Evolutionary conservation across 35 echinoderm and acorn worm genomes (phyloP).

Genomic region (Stichopus chloronotus): DNA sequence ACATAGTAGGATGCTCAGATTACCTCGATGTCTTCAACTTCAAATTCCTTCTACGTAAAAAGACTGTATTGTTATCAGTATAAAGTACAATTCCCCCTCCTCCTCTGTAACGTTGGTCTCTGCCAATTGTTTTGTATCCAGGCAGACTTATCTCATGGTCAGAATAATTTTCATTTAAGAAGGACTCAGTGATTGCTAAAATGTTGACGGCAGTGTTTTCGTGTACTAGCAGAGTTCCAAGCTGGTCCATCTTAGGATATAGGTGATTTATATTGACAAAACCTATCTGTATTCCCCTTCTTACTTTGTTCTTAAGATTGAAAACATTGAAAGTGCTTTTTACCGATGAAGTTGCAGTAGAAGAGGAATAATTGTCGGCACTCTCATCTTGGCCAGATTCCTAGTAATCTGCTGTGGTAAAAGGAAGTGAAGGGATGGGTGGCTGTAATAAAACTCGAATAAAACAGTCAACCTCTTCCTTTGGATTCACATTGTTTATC

Average conservation of each 20-base stretch:
- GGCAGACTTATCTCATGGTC: slow-evolving; percentile 29
- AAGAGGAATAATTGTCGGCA: not conserved
- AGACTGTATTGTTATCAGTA: not conserved
- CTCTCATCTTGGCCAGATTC: not conserved
- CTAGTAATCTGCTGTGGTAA: not conserved
- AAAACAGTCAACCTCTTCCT: no score
- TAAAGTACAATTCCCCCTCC: slow-evolving; percentile 19
- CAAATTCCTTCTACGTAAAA: slow-evolving; percentile 18
- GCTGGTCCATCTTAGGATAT: slow-evolving; percentile 17
- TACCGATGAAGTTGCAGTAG: not conserved
- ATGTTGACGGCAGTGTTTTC: not conserved
- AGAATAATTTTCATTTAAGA: not conserved
- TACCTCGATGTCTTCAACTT: not conserved
- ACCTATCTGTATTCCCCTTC: not conserved
- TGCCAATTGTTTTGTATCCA: slow-evolving; percentile 13
- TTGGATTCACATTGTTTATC: no score
- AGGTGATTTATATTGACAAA: no score
- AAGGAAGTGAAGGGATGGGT: no score
- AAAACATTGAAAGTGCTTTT: not conserved
- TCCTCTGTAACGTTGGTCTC: not conserved
- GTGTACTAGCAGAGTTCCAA: slow-evolving; percentile 4
- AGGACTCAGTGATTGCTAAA: slow-evolving; percentile 12
- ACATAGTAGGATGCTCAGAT: not conserved
- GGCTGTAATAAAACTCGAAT: no score
- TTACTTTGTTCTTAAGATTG: not conserved